Evolutionary conservation across 2,113 vertebrate species (phyloP).

Genomic region (Bettongia penicillata): DNA sequence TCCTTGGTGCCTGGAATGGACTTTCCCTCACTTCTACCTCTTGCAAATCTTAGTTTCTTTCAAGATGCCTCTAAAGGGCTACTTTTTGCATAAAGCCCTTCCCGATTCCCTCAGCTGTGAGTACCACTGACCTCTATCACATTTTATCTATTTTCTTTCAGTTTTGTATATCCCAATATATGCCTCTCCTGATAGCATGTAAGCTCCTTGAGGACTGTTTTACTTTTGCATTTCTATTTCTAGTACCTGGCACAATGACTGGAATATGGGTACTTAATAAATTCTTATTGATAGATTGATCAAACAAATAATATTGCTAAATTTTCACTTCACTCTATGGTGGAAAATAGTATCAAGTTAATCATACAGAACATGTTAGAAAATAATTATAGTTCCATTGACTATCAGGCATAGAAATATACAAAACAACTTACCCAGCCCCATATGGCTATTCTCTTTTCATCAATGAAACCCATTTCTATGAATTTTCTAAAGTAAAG

Average conservation of each 20-base stretch:
- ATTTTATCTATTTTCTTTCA: neutral
- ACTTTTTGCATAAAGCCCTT: neutral
- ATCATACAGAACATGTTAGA: constrained; percentile 70
- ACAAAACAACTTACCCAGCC: constrained; percentile 88
- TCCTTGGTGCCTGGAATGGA: neutral
- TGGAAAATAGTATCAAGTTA: constrained; percentile 34
- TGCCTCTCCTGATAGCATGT: neutral
- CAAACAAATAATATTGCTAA: constrained; percentile 75
- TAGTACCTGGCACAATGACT: neutral
- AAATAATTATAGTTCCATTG: constrained; percentile 71
- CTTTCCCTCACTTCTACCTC: neutral
- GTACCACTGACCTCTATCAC: neutral
- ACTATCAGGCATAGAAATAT: constrained; percentile 71
- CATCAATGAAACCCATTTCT: constrained; percentile 90
- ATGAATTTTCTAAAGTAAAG: constrained; percentile 88
- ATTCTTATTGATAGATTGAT: constrained; percentile 35
- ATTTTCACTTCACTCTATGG: constrained; percentile 72
- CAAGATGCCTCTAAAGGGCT: neutral
- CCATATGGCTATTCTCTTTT: constrained; percentile 89
- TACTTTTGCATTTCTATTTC: neutral
- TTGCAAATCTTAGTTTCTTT: neutral
- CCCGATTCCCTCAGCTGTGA: neutral
- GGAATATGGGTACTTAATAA: neutral
- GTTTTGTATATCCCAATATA: neutral
- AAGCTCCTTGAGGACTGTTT: neutral